Evolutionary conservation across 2,797 vertebrate species (phyloP).

Genomic region (Falco rusticolus): DNA sequence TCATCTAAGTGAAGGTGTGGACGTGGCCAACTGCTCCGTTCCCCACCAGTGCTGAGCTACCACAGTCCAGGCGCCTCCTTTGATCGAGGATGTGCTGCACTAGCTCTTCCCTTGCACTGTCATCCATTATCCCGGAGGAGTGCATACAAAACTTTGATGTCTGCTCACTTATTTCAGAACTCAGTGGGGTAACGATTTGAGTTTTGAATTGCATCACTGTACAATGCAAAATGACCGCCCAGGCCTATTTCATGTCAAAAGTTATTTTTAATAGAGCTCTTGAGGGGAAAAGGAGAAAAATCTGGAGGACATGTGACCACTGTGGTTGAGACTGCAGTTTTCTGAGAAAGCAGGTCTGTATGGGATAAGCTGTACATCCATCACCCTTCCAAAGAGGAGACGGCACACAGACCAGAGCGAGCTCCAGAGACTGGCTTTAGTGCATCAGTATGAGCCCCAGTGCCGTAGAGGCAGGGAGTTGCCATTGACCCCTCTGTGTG

Average conservation of each 20-base stretch:
- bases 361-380: background rate
- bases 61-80: background rate
- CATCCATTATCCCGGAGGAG: background rate
- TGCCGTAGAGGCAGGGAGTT: background rate
- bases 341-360: background rate
- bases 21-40: background rate
- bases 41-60: background rate
- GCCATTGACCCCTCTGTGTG: background rate
- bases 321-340: background rate
- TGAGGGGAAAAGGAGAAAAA: background rate
- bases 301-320: background rate
- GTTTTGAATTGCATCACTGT: background rate
- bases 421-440: background rate
- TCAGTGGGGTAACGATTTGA: background rate
- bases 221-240: background rate
- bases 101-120: background rate
- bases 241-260: conserved; percentile 47
- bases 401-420: background rate
- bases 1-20: background rate
- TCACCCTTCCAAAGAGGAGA: background rate
- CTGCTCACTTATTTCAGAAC: background rate
- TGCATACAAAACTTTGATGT: background rate
- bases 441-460: background rate
- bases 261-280: conserved; percentile 56
- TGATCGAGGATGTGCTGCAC: background rate